A percentile compares a stretch with the other conserved stretches of the same genome.
Evolutionary conservation across 2,113 vertebrate genomes (phyloP).

Genomic region (Archocentrus centrarchus): DNA sequence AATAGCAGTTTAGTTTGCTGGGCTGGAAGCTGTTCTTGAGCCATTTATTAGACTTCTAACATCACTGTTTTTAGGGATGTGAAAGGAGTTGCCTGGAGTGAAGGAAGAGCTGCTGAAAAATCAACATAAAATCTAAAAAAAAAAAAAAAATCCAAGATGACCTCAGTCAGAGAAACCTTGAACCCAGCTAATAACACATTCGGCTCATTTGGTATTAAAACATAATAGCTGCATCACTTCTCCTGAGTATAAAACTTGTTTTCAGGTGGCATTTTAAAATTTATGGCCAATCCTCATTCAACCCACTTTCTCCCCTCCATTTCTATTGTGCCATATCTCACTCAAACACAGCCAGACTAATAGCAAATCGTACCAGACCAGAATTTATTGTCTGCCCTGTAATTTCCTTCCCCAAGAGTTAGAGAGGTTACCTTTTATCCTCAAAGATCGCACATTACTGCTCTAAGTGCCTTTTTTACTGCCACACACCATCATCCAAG

Average conservation of each 20-base stretch:
- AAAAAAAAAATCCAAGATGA: neutral
- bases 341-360: conserved; percentile 42
- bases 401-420: conserved; percentile 65
- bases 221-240: neutral
- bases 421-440: conserved; percentile 78
- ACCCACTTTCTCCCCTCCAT: neutral
- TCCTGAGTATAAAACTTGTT: neutral
- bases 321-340: conserved; percentile 16
- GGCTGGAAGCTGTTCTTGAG: conserved; percentile 60
- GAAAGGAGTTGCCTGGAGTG: neutral
- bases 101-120: neutral
- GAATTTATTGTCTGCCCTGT: conserved; percentile 63
- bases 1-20: conserved; percentile 48
- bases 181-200: conserved; percentile 2
- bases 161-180: neutral
- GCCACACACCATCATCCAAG: conserved; percentile 51
- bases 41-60: conserved; percentile 31
- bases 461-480: conserved; percentile 75
- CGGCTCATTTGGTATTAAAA: conserved; percentile 7
- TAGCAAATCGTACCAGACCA: conserved; percentile 13
- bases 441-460: conserved; percentile 75
- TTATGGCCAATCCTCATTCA: conserved; percentile 8
- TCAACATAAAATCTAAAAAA: neutral
- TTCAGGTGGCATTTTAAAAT: conserved; percentile 15
- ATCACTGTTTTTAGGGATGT: conserved; percentile 18